Percentiles rank a stretch among this genome's conserved stretches.
Evolutionary conservation across 2,797 vertebrate species (phyloP).

Genomic region (Enteromius unitaeniatus): DNA sequence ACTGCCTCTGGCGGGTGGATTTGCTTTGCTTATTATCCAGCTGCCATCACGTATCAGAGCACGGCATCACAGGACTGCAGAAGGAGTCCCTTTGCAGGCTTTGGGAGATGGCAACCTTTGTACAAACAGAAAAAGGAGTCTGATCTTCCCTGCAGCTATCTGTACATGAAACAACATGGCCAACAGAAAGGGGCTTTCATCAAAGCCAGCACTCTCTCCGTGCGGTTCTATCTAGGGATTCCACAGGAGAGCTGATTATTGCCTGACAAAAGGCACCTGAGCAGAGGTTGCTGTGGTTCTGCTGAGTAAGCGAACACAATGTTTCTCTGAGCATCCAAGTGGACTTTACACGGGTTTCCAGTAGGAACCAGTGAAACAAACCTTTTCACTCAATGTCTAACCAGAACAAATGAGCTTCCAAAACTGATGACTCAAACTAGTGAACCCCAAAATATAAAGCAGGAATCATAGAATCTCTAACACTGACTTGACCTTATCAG

Average conservation of each 20-base stretch:
- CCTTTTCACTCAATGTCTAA: conserved; percentile 10
- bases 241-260: conserved; percentile 30
- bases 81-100: conserved; percentile 19
- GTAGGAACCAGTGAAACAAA: conserved; percentile 15
- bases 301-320: conserved; percentile 42
- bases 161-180: conserved; percentile 45
- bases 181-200: conserved; percentile 46
- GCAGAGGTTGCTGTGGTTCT: neutral
- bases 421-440: conserved; percentile 16
- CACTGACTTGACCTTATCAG: conserved; percentile 6
- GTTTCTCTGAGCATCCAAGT: conserved; percentile 18
- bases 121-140: conserved; percentile 43
- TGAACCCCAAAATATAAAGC: neutral
- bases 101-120: conserved; percentile 45
- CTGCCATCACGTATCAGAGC: conserved; percentile 32
- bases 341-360: conserved; percentile 43
- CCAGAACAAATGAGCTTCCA: conserved; percentile 11
- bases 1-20: conserved; percentile 33
- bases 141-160: conserved; percentile 44
- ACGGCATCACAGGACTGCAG: conserved; percentile 41
- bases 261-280: conserved; percentile 31
- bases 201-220: conserved; percentile 31
- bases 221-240: conserved; percentile 28
- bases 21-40: conserved; percentile 33
- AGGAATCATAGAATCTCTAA: conserved; percentile 6